Evolutionary conservation across 2,797 vertebrate genomes (phyloP).

Genomic region (Enteromius unitaeniatus): DNA sequence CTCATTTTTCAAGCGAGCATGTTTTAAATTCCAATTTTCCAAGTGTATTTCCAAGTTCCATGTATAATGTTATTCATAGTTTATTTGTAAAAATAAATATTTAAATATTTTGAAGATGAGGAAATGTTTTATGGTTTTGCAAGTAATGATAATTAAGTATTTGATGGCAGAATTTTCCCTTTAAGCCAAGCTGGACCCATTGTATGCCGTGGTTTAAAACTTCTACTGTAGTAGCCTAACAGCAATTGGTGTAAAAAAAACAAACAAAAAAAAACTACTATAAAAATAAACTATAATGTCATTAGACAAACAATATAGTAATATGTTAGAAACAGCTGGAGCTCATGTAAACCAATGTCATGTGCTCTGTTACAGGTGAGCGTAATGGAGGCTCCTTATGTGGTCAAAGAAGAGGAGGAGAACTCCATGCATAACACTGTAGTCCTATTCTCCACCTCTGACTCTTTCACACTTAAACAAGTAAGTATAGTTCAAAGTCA

Average conservation of each 20-base stretch:
- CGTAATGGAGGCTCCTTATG: conserved; percentile 79
- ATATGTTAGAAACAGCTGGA: background rate
- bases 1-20: background rate
- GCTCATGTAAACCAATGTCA: conserved; percentile 1
- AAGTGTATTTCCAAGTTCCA: no score
- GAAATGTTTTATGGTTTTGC: background rate
- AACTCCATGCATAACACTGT: conserved; percentile 98
- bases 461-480: conserved; percentile 95
- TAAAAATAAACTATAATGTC: no score
- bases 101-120: background rate
- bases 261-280: no score
- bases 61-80: background rate
- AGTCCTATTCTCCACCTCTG: conserved; percentile 93
- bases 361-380: conserved; percentile 68
- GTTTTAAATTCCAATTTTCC: background rate
- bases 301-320: background rate
- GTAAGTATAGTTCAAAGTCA: conserved; percentile 68
- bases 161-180: background rate
- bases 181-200: background rate
- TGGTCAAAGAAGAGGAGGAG: conserved; percentile 93
- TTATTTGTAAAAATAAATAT: background rate
- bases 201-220: background rate
- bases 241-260: background rate
- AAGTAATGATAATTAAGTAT: background rate
- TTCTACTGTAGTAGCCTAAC: background rate